Evolutionary conservation across 2,888 invertebrate species (phyloP), one percentile per base, ranked within the genome.

Genomic region (Cheiracanthium punctorium): DNA sequence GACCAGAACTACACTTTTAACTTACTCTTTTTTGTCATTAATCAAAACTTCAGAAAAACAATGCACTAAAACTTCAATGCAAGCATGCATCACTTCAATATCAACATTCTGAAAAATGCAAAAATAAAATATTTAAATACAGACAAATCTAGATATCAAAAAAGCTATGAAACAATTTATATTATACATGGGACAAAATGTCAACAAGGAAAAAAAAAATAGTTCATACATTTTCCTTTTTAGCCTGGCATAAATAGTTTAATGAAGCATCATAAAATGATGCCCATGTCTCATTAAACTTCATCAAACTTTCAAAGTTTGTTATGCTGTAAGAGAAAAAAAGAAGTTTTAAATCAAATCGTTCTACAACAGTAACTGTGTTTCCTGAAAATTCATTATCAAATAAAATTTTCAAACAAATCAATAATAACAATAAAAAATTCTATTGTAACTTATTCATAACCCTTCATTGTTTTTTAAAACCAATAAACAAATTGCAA

Each of bases 41-140:
- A 28, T 32, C 20, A 41, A 8, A 14, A 67, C 28, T 74, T 58
- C 77, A 74, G 52, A 70, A 24, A 69, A 79, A 8, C 79, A 70
- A 30, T 30, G 69, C 24, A 85, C 14, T 12, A 85, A 58, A 29
- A 79, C 58, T 70, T 79, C 58, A 28, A 74, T 20, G 70, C 58
- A 74, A 17, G 58, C 43, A 74, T 52, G 29, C 20, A 79, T n/a
- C 4, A 69, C 24, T 43, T 37, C 37, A 30, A 85, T 24, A 32
- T 58, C 67, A 10, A 52, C 52, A 48, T 5, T 20, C 79, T 79
- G 17, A 28, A 75, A 67, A 64, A 64, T 7, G 17, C 24, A 64
- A 12, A 64, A 64, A 64, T 58, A 58, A 28, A 64, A 64, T 28
- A n/a, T 2, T 48, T 29, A 30, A 28, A 14, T 29, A 14, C 29